These are phyloP conservation scores for Parnassius orleans DNA, from an alignment of 2,888 invertebrate genomes.

Conservation along the genomic window DNA sequence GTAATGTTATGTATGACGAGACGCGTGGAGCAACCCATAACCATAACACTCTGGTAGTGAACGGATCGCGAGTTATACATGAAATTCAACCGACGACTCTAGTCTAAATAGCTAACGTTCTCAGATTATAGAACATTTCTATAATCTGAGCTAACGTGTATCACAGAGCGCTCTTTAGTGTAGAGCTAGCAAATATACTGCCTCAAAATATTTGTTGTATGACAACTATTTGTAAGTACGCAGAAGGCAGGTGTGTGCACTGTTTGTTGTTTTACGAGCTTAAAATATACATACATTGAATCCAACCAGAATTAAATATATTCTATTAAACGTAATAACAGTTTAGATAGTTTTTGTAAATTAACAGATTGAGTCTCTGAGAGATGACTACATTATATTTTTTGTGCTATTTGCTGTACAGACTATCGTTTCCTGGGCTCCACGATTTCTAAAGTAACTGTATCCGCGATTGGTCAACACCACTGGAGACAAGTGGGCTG, in stretches of 20 bases:
- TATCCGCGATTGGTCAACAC: too few relatives aligned
- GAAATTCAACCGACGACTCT: slow-evolving; percentile 55
- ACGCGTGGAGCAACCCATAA: slow-evolving; percentile 56
- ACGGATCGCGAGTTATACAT: slow-evolving; percentile 49
- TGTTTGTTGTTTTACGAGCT: slow-evolving; percentile 8
- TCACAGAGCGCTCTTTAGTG: slow-evolving; percentile 68
- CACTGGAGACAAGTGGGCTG: too few relatives aligned
- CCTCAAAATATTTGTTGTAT: slow-evolving; percentile 32
- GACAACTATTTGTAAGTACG: slow-evolving; percentile 9
- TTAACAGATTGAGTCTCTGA: too few relatives aligned
- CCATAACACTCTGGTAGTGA: slow-evolving; percentile 46
- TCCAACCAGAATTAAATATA: too few relatives aligned
- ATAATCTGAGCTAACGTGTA: slow-evolving; percentile 46
- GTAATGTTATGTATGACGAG: slow-evolving; percentile 59
- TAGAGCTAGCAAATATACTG: slow-evolving; percentile 45
- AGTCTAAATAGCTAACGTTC: slow-evolving; percentile 58
- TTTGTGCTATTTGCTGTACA: too few relatives aligned
- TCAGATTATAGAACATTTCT: too few relatives aligned
- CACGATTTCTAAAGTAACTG: too few relatives aligned
- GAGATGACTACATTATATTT: too few relatives aligned
- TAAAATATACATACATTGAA: too few relatives aligned
- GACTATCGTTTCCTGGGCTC: too few relatives aligned
- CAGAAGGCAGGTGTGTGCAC: slow-evolving; percentile 20
- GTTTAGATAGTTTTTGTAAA: too few relatives aligned
- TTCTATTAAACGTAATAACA: neutral